phyloP scores from a whole-genome alignment of 2,888 invertebrate genomes.

The Drosophila bunnanda region DNA sequence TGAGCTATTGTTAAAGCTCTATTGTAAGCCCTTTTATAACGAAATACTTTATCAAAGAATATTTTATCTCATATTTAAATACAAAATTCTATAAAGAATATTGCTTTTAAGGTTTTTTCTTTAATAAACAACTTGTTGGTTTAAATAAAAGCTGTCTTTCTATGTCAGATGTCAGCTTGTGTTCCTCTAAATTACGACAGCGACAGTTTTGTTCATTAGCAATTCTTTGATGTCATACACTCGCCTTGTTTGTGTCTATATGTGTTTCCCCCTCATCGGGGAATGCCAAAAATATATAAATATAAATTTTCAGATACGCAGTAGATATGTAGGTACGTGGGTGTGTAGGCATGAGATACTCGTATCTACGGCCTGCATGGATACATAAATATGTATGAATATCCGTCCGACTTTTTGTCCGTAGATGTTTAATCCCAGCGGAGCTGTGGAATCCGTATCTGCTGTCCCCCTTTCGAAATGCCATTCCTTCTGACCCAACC shows the following conservation, averaged over 20 bases:
- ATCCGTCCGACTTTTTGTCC: slow-evolving; percentile 7
- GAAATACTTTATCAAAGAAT: background rate
- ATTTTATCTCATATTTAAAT: background rate
- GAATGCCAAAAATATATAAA: slow-evolving; percentile 38
- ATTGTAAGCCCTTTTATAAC: background rate
- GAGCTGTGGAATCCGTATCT: slow-evolving; percentile 38
- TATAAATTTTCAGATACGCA: slow-evolving; percentile 33
- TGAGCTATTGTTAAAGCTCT: background rate
- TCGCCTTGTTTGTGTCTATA: slow-evolving; percentile 8
- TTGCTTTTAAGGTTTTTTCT: background rate
- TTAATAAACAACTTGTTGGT: slow-evolving; percentile 21
- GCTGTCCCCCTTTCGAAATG: slow-evolving; percentile 26
- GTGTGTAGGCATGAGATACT: slow-evolving; percentile 18
- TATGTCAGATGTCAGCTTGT: slow-evolving; percentile 3
- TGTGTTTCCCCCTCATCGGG: background rate
- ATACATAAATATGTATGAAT: slow-evolving; percentile 28
- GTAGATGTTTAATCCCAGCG: slow-evolving; percentile 35
- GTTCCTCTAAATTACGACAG: slow-evolving; percentile 20
- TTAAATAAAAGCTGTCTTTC: slow-evolving; percentile 1
- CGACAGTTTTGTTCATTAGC: slow-evolving; percentile 37
- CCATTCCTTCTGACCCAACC: slow-evolving; percentile 18
- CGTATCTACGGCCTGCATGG: slow-evolving; percentile 17
- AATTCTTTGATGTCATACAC: slow-evolving; percentile 36
- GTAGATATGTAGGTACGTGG: background rate
- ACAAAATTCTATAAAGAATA: background rate